phyloP scores from a whole-genome alignment of 2,888 invertebrate genomes.

The Plagiodera versicolora region DNA sequence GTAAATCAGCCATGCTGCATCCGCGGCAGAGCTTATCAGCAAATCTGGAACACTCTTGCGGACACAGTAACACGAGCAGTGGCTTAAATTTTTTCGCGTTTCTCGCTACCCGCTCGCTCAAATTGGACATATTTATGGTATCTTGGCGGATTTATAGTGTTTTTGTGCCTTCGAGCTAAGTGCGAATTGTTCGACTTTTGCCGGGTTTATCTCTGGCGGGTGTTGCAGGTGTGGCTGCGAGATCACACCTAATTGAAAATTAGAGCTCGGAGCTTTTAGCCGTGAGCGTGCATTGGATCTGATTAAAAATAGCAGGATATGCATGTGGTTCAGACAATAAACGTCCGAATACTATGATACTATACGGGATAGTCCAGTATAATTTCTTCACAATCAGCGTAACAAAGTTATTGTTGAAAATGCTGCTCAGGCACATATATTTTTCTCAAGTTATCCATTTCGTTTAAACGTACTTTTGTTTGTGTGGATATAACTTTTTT shows the following conservation, averaged over 20 bases:
- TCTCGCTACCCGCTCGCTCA: slow-evolving; percentile 18
- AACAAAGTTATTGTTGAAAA: no score
- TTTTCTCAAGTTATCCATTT: no score
- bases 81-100: slow-evolving; percentile 33
- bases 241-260: slow-evolving; percentile 29
- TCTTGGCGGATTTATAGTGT: slow-evolving; percentile 41
- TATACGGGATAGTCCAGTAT: no score
- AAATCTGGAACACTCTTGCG: slow-evolving; percentile 37
- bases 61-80: slow-evolving; percentile 32
- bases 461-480: no score
- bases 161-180: slow-evolving; percentile 37
- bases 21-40: slow-evolving; percentile 38
- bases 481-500: no score
- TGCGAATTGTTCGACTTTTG: slow-evolving; percentile 33
- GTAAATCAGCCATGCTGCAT: slow-evolving; percentile 34
- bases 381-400: no score
- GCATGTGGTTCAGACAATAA: no score
- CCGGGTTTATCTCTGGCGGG: slow-evolving; percentile 19
- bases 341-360: no score
- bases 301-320: no score
- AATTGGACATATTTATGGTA: slow-evolving; percentile 42
- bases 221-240: slow-evolving; percentile 19
- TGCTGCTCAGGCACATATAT: no score
- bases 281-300: neutral
- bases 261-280: slow-evolving; percentile 17